Percentiles rank a stretch among this genome's conserved stretches.
phyloP scores from a whole-genome alignment of 1,140 invertebrate genomes.

The Drosophila dunni region DNA sequence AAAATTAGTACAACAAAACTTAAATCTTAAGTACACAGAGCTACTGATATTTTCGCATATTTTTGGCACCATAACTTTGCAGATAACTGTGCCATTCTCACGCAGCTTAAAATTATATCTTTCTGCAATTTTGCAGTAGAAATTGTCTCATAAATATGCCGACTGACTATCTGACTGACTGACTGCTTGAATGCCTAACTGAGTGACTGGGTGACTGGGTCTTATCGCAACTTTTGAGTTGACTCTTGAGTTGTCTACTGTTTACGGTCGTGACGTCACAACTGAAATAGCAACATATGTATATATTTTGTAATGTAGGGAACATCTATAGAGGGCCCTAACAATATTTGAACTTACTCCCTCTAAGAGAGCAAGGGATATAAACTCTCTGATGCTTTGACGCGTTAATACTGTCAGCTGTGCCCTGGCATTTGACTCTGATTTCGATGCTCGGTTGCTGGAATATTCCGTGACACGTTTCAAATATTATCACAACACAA shows the following conservation, averaged over 20 bases:
- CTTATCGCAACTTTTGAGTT: conserved; percentile 40
- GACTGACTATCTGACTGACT: conserved; percentile 50
- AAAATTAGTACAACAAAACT: not conserved
- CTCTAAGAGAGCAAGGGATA: conserved; percentile 53
- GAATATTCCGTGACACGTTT: conserved; percentile 81
- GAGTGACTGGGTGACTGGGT: conserved; percentile 39
- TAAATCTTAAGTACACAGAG: conserved; percentile 26
- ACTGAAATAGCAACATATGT: conserved; percentile 53
- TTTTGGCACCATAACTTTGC: conserved; percentile 32
- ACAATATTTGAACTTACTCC: conserved; percentile 74
- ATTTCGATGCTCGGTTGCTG: conserved; percentile 32
- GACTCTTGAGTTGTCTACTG: conserved; percentile 27
- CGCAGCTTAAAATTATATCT: conserved; percentile 66
- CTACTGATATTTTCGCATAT: conserved; percentile 22
- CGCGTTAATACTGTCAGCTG: conserved; percentile 23
- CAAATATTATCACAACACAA: conserved; percentile 74
- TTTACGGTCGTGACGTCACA: conserved; percentile 61
- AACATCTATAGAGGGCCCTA: conserved; percentile 39
- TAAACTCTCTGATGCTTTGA: conserved; percentile 49
- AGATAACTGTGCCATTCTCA: conserved; percentile 73
- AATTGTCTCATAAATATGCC: conserved; percentile 74
- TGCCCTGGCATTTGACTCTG: conserved; percentile 12
- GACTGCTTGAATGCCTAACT: conserved; percentile 38
- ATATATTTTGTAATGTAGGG: conserved; percentile 5
- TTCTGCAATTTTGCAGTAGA: conserved; percentile 58